Conservation (phyloP, 2,888 invertebrate genomes). For the Drosophila macrothrix region DNA sequence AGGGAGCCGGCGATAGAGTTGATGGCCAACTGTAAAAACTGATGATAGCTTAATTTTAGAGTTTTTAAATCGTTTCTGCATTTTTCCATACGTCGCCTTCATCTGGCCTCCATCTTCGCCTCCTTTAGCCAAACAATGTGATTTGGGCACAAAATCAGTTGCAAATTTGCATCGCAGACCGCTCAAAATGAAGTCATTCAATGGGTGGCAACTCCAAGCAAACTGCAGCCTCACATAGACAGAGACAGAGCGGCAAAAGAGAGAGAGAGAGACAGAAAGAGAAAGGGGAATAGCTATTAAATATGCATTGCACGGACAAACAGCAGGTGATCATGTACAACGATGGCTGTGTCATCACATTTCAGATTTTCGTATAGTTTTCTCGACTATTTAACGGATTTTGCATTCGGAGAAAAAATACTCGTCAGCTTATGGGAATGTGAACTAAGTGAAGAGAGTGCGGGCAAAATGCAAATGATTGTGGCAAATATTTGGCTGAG, state of each 20-base stretch:
- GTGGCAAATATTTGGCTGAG: background rate
- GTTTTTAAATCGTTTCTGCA: slow-evolving; percentile 75
- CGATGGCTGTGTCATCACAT: slow-evolving; percentile 51
- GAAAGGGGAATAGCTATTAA: slow-evolving; percentile 25
- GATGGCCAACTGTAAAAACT: slow-evolving; percentile 76
- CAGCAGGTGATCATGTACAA: slow-evolving; percentile 49
- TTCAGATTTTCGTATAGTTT: slow-evolving; percentile 10
- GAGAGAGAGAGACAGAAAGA: background rate
- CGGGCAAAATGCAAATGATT: slow-evolving; percentile 11
- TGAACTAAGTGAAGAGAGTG: background rate
- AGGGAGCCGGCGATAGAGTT: slow-evolving; percentile 9
- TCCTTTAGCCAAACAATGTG: slow-evolving; percentile 57
- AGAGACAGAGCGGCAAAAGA: background rate
- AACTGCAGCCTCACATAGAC: background rate
- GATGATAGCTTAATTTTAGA: slow-evolving; percentile 81
- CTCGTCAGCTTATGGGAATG: background rate
- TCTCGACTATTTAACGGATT: slow-evolving; percentile 16
- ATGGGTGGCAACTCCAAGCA: background rate
- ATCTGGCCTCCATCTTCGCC: background rate
- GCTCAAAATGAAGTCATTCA: slow-evolving; percentile 74
- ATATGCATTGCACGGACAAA: slow-evolving; percentile 53
- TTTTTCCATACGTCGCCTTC: slow-evolving; percentile 47
- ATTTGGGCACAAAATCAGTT: slow-evolving; percentile 78
- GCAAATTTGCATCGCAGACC: slow-evolving; percentile 69
- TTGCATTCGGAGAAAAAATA: background rate